Percentiles rank a stretch among this genome's conserved stretches.
phyloP scores from a whole-genome alignment of 2,888 invertebrate genomes.

The Melanchra persicariae region DNA sequence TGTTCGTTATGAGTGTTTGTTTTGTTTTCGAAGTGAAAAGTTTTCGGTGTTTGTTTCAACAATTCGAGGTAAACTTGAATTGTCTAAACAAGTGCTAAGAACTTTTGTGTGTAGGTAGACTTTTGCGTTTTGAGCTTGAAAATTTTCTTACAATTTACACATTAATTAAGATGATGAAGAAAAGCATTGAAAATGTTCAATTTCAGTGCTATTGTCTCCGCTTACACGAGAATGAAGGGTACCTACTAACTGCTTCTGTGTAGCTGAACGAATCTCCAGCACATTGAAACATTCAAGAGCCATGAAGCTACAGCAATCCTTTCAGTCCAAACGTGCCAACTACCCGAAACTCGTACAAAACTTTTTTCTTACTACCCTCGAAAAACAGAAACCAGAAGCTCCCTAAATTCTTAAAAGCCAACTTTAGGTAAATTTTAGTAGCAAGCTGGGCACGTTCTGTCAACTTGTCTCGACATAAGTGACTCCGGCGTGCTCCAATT shows the following conservation, averaged over 20 bases:
- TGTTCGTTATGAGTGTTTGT: conserved; percentile 45
- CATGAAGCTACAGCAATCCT: background rate
- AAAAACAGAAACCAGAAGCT: conserved; percentile 30
- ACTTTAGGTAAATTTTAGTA: conserved; percentile 67
- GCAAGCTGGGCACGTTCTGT: conserved; percentile 65
- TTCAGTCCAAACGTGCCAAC: conserved; percentile 10
- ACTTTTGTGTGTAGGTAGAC: conserved; percentile 6
- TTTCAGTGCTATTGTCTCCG: background rate
- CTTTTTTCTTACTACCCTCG: conserved; percentile 31
- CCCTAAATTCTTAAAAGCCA: conserved; percentile 58
- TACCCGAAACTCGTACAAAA: conserved; percentile 17
- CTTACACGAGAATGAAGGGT: background rate
- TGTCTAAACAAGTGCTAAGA: conserved; percentile 21
- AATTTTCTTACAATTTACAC: conserved; percentile 12
- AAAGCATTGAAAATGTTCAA: background rate
- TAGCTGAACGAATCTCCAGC: background rate
- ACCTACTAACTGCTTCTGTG: background rate
- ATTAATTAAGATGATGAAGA: background rate
- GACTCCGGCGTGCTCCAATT: conserved; percentile 69
- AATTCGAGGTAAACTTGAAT: conserved; percentile 35
- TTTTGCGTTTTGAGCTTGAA: background rate
- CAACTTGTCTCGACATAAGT: conserved; percentile 69
- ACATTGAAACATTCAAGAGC: conserved; percentile 4
- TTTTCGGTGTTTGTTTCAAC: conserved; percentile 36
- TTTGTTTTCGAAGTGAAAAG: conserved; percentile 40